Percentiles rank a stretch among this genome's conserved stretches.
Conservation (phyloP, 2,797 vertebrate species). For the Fundulus diaphanus region DNA sequence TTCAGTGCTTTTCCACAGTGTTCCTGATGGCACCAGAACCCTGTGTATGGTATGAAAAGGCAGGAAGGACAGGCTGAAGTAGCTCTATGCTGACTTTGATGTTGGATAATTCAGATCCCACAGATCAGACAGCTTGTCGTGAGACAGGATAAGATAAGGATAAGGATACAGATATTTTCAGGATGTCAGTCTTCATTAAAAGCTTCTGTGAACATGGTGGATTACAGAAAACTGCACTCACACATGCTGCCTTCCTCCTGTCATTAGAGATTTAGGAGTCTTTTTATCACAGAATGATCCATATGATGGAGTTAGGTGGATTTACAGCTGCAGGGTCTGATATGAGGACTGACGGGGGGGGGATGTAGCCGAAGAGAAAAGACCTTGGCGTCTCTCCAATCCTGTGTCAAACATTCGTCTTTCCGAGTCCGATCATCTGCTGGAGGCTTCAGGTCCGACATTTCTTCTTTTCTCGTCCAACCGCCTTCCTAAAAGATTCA, state of each 20-base stretch:
- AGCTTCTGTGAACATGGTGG: neutral
- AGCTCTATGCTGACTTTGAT: neutral
- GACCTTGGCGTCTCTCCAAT: neutral
- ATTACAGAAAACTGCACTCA: neutral
- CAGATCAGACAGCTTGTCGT: neutral
- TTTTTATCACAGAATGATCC: neutral
- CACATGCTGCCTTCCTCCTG: neutral
- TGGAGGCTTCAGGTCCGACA: no score
- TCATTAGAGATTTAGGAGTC: neutral
- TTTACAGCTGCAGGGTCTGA: neutral
- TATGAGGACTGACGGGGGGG: neutral
- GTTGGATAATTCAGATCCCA: neutral
- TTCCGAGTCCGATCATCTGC: no score
- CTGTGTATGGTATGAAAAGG: neutral
- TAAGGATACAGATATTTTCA: neutral
- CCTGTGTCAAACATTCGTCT: no score
- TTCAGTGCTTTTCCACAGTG: neutral
- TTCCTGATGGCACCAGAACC: no score
- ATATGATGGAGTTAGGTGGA: neutral
- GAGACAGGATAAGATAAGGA: neutral
- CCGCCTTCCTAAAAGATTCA: neutral
- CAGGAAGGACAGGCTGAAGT: neutral
- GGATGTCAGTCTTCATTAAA: neutral
- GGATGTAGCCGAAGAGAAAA: no score
- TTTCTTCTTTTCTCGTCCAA: neutral